Conservation (phyloP, 1,140 invertebrate genomes). For the Thaumatotibia leucotreta region DNA sequence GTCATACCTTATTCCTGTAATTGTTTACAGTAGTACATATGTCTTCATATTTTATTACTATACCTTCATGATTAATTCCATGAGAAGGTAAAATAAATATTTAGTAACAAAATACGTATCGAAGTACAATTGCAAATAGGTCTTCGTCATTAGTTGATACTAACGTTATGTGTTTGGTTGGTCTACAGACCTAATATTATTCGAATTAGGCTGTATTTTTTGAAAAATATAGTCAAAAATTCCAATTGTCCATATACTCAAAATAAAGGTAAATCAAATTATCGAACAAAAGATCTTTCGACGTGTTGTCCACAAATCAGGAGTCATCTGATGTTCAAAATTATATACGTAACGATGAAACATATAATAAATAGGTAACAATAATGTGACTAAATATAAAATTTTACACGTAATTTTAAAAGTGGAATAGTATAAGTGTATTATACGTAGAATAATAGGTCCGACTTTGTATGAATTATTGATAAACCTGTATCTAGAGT, state of each 20-base stretch:
- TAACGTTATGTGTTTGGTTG: slow-evolving; percentile 49
- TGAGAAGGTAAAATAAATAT: slow-evolving; percentile 55
- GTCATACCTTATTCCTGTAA: not conserved
- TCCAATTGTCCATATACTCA: slow-evolving; percentile 42
- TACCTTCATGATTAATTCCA: slow-evolving; percentile 49
- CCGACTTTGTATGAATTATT: slow-evolving; percentile 65
- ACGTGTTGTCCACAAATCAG: slow-evolving; percentile 46
- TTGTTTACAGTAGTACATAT: slow-evolving; percentile 34
- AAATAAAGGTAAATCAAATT: slow-evolving; percentile 30
- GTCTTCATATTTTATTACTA: slow-evolving; percentile 25
- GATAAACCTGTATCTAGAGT: slow-evolving; percentile 27
- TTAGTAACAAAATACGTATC: slow-evolving; percentile 70
- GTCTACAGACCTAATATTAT: slow-evolving; percentile 43
- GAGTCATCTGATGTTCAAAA: slow-evolving; percentile 73
- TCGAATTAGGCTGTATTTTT: slow-evolving; percentile 64
- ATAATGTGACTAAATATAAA: slow-evolving; percentile 71
- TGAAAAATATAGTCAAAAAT: slow-evolving; percentile 57
- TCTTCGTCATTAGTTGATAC: slow-evolving; percentile 40
- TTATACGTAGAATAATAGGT: slow-evolving; percentile 63
- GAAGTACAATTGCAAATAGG: slow-evolving; percentile 70
- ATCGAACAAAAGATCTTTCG: slow-evolving; percentile 30
- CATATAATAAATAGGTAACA: slow-evolving; percentile 66
- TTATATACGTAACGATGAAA: slow-evolving; percentile 75
- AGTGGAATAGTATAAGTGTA: slow-evolving; percentile 70
- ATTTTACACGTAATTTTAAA: slow-evolving; percentile 73